These are phyloP conservation scores for Nothobranchius kuhntae DNA, from an alignment of 2,113 vertebrate species.

Conservation along the genomic window DNA sequence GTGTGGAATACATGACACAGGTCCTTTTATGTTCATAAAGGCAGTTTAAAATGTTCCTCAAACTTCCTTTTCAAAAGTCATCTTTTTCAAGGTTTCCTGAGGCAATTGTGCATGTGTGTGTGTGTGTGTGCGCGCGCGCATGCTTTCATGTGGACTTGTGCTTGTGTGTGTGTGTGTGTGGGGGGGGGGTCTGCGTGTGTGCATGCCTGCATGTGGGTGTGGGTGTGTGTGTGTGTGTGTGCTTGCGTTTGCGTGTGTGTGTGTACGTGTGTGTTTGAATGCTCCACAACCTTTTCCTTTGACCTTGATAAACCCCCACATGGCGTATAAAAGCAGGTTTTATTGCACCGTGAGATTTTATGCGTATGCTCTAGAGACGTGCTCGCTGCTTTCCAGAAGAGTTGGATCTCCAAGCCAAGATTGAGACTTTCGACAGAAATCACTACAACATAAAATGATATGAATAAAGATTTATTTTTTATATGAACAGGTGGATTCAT, in stretches of 20 bases:
- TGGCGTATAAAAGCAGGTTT: conserved; percentile 22
- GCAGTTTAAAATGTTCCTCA: no score
- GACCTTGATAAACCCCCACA: conserved; percentile 21
- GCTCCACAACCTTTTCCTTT: conserved; percentile 12
- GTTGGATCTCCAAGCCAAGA: background rate
- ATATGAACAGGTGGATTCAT: conserved; percentile 85
- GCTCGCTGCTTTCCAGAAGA: background rate
- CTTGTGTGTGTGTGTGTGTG: background rate
- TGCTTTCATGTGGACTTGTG: no score
- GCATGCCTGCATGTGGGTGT: no score
- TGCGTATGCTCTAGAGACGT: conserved; percentile 14
- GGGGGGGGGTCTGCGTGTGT: no score
- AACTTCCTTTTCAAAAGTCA: no score
- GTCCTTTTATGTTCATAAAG: no score
- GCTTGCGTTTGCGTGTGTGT: no score
- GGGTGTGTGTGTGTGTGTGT: background rate
- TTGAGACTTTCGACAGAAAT: conserved; percentile 60
- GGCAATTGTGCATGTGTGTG: background rate
- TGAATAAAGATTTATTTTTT: conserved; percentile 91
- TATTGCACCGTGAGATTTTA: conserved; percentile 21
- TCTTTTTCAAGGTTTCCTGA: background rate
- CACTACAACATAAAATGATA: conserved; percentile 82
- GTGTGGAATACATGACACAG: no score
- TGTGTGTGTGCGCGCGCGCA: background rate
- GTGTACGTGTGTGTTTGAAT: conserved; percentile 5